phyloP scores from a whole-genome alignment of 2,797 vertebrate species.

The Anomalospiza imberbis region DNA sequence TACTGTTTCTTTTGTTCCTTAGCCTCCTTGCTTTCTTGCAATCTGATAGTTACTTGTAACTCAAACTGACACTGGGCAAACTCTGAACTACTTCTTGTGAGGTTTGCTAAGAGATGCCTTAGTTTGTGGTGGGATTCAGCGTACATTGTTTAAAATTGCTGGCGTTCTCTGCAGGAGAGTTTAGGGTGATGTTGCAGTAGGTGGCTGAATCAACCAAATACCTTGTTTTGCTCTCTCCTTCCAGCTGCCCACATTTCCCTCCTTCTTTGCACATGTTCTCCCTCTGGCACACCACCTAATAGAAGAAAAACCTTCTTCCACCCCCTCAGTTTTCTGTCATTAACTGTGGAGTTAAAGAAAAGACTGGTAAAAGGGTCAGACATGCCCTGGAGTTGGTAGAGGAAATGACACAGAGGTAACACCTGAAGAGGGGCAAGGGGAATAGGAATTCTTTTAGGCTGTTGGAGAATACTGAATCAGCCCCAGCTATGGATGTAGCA shows the following conservation, averaged over 20 bases:
- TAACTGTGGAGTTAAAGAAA: neutral
- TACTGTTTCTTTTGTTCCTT: neutral
- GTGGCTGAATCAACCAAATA: neutral
- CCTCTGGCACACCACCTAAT: neutral
- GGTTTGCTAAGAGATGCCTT: neutral
- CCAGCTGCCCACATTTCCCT: neutral
- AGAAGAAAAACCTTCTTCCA: neutral
- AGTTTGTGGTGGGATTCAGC: neutral
- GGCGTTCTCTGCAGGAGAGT: fast-evolving
- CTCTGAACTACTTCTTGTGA: neutral
- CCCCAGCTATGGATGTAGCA: neutral
- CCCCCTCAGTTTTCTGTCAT: neutral
- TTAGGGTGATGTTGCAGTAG: neutral
- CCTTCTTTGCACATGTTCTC: neutral
- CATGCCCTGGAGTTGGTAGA: neutral
- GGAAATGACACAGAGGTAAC: neutral
- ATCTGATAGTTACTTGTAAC: neutral
- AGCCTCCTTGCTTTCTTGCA: neutral
- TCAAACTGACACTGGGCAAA: neutral
- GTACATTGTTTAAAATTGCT: neutral
- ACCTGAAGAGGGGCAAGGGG: neutral
- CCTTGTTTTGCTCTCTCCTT: neutral
- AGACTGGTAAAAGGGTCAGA: neutral
- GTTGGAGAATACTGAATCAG: neutral
- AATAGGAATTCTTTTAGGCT: neutral